These are phyloP conservation scores for Danio jaintianensis DNA, from an alignment of 2,797 vertebrate genomes.

Conservation along the genomic window DNA sequence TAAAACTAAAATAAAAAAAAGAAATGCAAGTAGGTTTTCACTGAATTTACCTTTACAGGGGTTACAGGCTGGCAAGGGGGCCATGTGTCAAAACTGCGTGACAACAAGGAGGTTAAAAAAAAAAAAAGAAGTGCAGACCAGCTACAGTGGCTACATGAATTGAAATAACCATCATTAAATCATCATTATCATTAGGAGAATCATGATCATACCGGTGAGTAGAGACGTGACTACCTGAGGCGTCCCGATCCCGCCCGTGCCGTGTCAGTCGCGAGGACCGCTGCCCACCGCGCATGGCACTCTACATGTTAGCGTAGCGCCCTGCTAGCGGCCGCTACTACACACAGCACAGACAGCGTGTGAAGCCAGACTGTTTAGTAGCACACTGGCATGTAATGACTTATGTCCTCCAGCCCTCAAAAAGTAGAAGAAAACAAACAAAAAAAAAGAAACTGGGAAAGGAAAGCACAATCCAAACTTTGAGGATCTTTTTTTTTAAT, in stretches of 20 bases:
- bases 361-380: slow-evolving; percentile 68
- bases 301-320: slow-evolving; percentile 72
- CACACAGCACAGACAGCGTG: slow-evolving; percentile 66
- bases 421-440: slow-evolving; percentile 64
- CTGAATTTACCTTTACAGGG: slow-evolving; percentile 67
- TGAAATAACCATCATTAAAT: slow-evolving; percentile 71
- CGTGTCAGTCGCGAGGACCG: slow-evolving; percentile 64
- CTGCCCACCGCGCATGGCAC: slow-evolving; percentile 70
- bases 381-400: slow-evolving; percentile 65
- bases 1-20: slow-evolving; percentile 58
- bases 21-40: slow-evolving; percentile 56
- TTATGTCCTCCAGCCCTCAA: slow-evolving; percentile 62
- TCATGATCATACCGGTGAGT: slow-evolving; percentile 81
- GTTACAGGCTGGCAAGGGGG: slow-evolving; percentile 64
- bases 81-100: slow-evolving; percentile 67
- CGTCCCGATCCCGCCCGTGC: slow-evolving; percentile 70
- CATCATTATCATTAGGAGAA: slow-evolving; percentile 68
- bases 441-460: slow-evolving; percentile 65
- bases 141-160: slow-evolving; percentile 67
- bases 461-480: slow-evolving; percentile 86
- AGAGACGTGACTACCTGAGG: slow-evolving; percentile 83
- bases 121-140: slow-evolving; percentile 67
- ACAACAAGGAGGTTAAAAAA: slow-evolving; percentile 62
- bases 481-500: slow-evolving; percentile 67
- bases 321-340: slow-evolving; percentile 67